phyloP scores from a whole-genome alignment of 2,113 vertebrate species.

The Amphiprion ocellaris region DNA sequence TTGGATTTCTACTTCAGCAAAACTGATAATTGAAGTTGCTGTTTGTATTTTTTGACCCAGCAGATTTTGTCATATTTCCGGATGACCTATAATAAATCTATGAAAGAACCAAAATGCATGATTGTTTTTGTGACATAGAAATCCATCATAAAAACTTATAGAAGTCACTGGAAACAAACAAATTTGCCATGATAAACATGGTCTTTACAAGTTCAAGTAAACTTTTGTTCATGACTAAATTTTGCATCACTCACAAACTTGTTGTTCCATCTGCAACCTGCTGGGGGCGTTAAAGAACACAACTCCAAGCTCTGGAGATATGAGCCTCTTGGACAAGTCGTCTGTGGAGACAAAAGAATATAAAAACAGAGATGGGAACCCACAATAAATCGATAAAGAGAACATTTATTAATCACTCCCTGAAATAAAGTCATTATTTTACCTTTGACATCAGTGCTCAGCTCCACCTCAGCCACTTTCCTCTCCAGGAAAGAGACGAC shows the following conservation, averaged over 20 bases:
- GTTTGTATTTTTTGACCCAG: too few relatives aligned
- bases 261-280: conserved; percentile 76
- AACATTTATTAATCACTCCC: background rate
- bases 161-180: too few relatives aligned
- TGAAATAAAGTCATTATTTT: background rate
- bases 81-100: too few relatives aligned
- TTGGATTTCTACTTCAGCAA: too few relatives aligned
- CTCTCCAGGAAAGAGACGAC: conserved; percentile 92
- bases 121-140: too few relatives aligned
- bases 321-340: conserved; percentile 88
- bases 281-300: conserved; percentile 92
- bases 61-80: too few relatives aligned
- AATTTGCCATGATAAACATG: too few relatives aligned
- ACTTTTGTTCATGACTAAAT: too few relatives aligned
- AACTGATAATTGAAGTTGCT: too few relatives aligned
- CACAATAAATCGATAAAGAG: background rate
- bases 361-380: background rate
- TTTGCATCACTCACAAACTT: conserved; percentile 64
- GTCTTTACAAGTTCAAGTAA: too few relatives aligned
- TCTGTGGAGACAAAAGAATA: conserved; percentile 69
- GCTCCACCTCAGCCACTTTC: conserved; percentile 90
- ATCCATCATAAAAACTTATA: too few relatives aligned
- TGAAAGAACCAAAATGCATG: too few relatives aligned
- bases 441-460: conserved; percentile 73
- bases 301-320: conserved; percentile 93